phyloP scores from a whole-genome alignment of 1,140 invertebrate genomes.

The Acromyrmex heyeri region DNA sequence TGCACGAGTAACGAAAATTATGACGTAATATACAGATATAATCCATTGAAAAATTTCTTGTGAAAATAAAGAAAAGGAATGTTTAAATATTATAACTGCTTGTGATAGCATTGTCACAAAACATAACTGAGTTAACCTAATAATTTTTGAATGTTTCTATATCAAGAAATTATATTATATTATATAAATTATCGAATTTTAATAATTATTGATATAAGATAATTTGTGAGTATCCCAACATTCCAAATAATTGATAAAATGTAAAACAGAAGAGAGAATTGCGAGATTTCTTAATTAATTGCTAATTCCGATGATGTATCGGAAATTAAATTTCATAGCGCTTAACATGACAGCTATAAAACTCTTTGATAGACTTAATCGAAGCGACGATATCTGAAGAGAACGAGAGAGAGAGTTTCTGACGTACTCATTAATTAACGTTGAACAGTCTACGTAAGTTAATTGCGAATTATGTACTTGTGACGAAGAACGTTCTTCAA shows the following conservation, averaged over 20 bases:
- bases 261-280: background rate
- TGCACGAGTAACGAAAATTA: conserved; percentile 28
- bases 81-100: background rate
- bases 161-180: background rate
- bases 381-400: conserved; percentile 21
- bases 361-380: conserved; percentile 63
- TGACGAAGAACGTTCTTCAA: conserved; percentile 50
- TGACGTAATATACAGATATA: conserved; percentile 42
- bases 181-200: background rate
- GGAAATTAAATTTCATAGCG: conserved; percentile 68
- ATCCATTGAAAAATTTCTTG: conserved; percentile 34
- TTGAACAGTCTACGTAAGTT: conserved; percentile 68
- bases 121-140: background rate
- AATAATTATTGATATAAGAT: background rate
- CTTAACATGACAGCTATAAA: conserved; percentile 53
- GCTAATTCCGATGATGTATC: conserved; percentile 26
- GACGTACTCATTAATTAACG: conserved; percentile 73
- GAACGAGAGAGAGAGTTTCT: conserved; percentile 17
- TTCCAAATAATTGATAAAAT: background rate
- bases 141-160: background rate
- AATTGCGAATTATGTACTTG: conserved; percentile 70
- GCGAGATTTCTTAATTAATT: conserved; percentile 55
- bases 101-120: background rate
- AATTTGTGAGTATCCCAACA: too few relatives aligned
- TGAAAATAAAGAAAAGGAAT: background rate